Evolutionary conservation across 2,888 invertebrate species (phyloP).

Genomic region (Cerastoderma edule): DNA sequence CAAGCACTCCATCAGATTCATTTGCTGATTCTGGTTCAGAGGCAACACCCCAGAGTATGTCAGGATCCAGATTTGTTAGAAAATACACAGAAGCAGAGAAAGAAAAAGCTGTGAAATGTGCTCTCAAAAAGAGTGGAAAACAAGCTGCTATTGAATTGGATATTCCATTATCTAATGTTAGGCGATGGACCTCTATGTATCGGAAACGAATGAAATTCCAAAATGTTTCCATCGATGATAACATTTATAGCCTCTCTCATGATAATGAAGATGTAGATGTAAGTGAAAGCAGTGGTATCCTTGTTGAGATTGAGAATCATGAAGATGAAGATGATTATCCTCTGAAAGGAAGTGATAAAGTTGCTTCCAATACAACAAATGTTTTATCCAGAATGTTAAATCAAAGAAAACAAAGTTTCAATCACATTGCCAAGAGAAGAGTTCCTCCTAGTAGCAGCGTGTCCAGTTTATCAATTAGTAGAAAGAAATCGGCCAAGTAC

Average conservation of each 20-base stretch:
- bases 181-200: slow-evolving; percentile 43
- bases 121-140: slow-evolving; percentile 45
- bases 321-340: slow-evolving; percentile 5
- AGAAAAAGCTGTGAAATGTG: slow-evolving; percentile 33
- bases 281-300: neutral
- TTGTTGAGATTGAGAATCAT: neutral
- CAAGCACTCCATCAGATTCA: slow-evolving; percentile 1
- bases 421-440: neutral
- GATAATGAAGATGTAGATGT: neutral
- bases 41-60: slow-evolving; percentile 4
- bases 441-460: neutral
- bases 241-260: neutral
- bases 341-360: neutral
- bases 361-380: neutral
- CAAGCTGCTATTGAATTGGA: slow-evolving; percentile 33
- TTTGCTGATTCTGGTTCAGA: slow-evolving; percentile 15
- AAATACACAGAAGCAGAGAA: slow-evolving; percentile 53
- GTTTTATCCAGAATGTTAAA: neutral
- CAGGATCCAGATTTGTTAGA: slow-evolving; percentile 3
- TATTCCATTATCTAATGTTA: slow-evolving; percentile 53
- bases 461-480: slow-evolving; percentile 21
- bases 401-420: neutral
- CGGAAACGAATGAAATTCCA: slow-evolving; percentile 27
- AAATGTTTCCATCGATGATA: no score
- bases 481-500: slow-evolving; percentile 26